phyloP scores from a whole-genome alignment of 2,113 vertebrate species.

The Etheostoma cragini region DNA sequence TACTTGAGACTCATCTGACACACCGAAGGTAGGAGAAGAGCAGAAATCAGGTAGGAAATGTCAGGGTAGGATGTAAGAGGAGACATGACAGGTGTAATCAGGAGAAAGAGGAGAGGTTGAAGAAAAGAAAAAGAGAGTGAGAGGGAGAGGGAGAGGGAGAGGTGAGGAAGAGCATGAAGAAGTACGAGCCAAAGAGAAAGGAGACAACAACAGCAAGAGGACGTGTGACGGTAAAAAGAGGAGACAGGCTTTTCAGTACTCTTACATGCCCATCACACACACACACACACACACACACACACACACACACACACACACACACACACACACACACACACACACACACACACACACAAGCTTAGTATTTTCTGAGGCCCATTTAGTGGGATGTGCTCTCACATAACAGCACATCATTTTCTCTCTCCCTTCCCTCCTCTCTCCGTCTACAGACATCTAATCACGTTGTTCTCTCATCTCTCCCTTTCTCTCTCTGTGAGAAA shows the following conservation, averaged over 20 bases:
- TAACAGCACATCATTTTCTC: constrained; percentile 28
- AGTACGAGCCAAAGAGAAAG: constrained; percentile 18
- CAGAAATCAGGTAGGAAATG: not conserved
- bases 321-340: not conserved
- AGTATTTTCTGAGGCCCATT: constrained; percentile 32
- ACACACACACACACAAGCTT: constrained; percentile 1
- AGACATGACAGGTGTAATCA: constrained; percentile 16
- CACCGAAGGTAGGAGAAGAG: not conserved
- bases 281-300: constrained; percentile 22
- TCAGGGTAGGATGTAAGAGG: not conserved
- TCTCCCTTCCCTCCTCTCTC: constrained; percentile 5
- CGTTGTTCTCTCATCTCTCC: constrained; percentile 9
- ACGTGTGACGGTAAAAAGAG: constrained; percentile 56
- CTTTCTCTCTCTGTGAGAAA: not conserved
- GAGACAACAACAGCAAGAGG: constrained; percentile 31
- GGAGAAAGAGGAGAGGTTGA: not conserved
- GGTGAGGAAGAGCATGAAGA: not conserved
- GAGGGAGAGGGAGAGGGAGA: not conserved
- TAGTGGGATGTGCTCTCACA: constrained; percentile 42
- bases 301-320: constrained; percentile 21
- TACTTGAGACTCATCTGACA: not conserved
- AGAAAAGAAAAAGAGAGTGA: not conserved
- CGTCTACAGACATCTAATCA: constrained; percentile 46
- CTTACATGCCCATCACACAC: constrained; percentile 40
- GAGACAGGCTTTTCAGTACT: constrained; percentile 60